Evolutionary conservation across 2,797 vertebrate genomes (phyloP).

Genomic region (Xerus rutilus): DNA sequence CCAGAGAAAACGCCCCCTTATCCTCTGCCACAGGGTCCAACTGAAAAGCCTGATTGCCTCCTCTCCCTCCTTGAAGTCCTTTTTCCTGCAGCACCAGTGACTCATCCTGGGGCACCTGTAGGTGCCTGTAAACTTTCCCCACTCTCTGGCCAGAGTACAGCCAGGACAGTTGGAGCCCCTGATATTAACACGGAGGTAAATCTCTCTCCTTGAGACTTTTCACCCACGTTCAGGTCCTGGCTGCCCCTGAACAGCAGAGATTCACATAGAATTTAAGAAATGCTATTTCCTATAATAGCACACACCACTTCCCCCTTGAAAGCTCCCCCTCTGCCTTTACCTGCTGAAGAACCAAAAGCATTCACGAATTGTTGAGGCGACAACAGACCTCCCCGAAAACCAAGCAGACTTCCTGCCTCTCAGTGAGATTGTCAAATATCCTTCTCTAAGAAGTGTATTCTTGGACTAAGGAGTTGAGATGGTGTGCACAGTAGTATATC

Average conservation of each 20-base stretch:
- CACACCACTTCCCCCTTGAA: neutral
- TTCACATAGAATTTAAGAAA: neutral
- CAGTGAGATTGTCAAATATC: neutral
- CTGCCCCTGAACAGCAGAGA: neutral
- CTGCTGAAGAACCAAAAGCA: neutral
- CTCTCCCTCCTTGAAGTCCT: neutral
- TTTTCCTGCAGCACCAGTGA: neutral
- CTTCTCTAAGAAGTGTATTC: neutral
- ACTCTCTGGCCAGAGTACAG: neutral
- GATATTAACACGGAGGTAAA: neutral
- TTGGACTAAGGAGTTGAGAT: neutral
- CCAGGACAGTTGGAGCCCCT: neutral
- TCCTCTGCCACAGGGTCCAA: neutral
- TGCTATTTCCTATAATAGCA: neutral
- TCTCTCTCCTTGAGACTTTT: neutral
- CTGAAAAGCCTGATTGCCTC: neutral
- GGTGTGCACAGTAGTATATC: too few species aligned
- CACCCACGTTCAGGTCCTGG: neutral
- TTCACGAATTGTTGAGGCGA: neutral
- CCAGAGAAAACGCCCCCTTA: neutral
- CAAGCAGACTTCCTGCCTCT: neutral
- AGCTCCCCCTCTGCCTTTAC: too few species aligned
- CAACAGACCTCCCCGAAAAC: neutral
- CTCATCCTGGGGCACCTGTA: neutral
- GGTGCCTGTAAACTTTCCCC: neutral